These are phyloP conservation scores for Platycercus adscitus DNA, from an alignment of 2,113 vertebrate genomes.

Conservation along the genomic window DNA sequence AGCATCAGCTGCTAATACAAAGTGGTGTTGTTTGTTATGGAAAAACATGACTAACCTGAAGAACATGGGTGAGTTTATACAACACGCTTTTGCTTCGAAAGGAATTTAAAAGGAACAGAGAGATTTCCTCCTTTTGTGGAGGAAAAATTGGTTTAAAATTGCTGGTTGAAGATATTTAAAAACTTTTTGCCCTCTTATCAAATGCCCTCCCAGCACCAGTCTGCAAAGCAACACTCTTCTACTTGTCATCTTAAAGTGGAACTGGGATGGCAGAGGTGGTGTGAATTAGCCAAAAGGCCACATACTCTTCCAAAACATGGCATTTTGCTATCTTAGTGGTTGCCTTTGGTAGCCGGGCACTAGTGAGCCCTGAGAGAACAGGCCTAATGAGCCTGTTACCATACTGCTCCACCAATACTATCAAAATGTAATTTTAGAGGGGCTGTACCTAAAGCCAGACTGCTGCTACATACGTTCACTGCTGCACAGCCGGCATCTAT, in stretches of 20 bases:
- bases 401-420: neutral
- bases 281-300: neutral
- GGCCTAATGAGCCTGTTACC: neutral
- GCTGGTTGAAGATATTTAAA: neutral
- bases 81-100: neutral
- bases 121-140: neutral
- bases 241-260: neutral
- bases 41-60: neutral
- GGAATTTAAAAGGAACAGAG: neutral
- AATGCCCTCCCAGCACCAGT: neutral
- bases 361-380: neutral
- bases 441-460: neutral
- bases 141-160: neutral
- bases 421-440: neutral
- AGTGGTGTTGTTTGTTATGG: neutral
- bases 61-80: neutral
- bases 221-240: neutral
- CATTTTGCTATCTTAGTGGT: neutral
- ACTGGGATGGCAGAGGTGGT: neutral
- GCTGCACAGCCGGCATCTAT: rapidly evolving
- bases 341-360: neutral
- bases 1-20: neutral
- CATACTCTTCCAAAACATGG: neutral
- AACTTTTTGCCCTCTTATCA: neutral
- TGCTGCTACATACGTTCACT: rapidly evolving